Conservation (phyloP, 2,888 invertebrate species). For the Asteroscopus sphinx region DNA sequence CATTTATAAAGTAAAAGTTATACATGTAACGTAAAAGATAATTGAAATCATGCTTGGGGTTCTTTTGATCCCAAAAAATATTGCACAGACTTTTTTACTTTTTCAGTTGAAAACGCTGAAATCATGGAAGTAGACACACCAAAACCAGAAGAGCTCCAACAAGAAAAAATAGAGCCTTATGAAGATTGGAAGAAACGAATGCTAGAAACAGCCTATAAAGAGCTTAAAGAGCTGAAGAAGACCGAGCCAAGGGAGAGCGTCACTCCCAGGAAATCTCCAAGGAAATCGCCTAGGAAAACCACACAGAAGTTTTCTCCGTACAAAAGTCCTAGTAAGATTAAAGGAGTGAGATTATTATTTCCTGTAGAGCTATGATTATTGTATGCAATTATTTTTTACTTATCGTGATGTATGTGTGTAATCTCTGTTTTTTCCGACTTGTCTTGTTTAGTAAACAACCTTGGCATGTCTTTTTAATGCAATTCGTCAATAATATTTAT, state of each 20-base stretch:
- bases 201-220: conserved; percentile 83
- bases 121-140: conserved; percentile 69
- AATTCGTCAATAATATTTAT: no score
- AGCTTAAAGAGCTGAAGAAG: conserved; percentile 66
- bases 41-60: neutral
- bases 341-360: conserved; percentile 78
- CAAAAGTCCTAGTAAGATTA: conserved; percentile 67
- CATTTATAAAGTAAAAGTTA: neutral
- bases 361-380: conserved; percentile 67
- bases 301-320: conserved; percentile 78
- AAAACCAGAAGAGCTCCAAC: conserved; percentile 57
- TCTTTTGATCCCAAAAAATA: no score
- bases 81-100: neutral
- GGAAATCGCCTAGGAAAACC: conserved; percentile 77
- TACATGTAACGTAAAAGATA: no score
- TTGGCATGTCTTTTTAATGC: no score
- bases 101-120: conserved; percentile 63
- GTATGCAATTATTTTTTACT: conserved; percentile 5
- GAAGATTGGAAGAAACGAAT: conserved; percentile 91
- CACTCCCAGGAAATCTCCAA: conserved; percentile 71
- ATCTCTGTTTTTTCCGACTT: no score
- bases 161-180: conserved; percentile 87
- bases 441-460: no score
- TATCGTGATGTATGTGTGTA: conserved; percentile 2
- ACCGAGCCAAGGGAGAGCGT: conserved; percentile 46